Conservation (phyloP, 2,797 vertebrate species). For the Urophycis tenuis region DNA sequence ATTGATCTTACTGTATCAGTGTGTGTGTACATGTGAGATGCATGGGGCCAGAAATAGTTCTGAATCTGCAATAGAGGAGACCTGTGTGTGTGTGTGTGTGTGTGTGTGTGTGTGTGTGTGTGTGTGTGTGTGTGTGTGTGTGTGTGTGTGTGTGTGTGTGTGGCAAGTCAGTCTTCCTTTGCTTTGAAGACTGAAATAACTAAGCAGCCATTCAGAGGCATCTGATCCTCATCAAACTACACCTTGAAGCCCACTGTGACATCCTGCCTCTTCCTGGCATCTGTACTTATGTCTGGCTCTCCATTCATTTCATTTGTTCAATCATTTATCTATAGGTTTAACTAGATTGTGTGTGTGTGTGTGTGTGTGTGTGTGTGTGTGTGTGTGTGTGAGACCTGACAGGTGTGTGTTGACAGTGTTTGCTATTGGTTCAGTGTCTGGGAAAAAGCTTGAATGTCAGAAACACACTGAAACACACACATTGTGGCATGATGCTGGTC, state of each 20-base stretch:
- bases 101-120: too few species aligned
- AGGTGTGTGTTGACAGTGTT: not conserved
- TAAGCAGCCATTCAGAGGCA: constrained; percentile 15
- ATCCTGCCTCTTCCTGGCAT: constrained; percentile 1
- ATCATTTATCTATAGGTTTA: not conserved
- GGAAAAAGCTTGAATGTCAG: constrained; percentile 7
- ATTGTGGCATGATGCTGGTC: not conserved
- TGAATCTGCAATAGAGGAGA: constrained; percentile 23
- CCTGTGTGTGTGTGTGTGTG: too few species aligned
- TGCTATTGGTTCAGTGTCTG: not conserved
- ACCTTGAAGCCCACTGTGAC: not conserved
- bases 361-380: constrained; percentile 4
- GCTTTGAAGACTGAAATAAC: constrained; percentile 38
- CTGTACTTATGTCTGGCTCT: not conserved
- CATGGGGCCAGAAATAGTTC: constrained; percentile 9
- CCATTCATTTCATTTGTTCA: not conserved
- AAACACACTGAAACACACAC: not conserved
- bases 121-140: not conserved
- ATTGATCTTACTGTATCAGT: too few species aligned
- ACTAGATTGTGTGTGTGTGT: constrained; percentile 2
- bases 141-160: constrained; percentile 16
- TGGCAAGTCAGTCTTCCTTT: constrained; percentile 26
- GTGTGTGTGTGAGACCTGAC: not conserved
- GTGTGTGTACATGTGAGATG: constrained; percentile 2
- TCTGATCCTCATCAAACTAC: constrained; percentile 40